A percentile compares a stretch with the other conserved stretches of the same genome.
These are phyloP conservation scores for Oncorhynchus tshawytscha DNA, from an alignment of 2,113 vertebrate genomes.

Conservation along the genomic window DNA sequence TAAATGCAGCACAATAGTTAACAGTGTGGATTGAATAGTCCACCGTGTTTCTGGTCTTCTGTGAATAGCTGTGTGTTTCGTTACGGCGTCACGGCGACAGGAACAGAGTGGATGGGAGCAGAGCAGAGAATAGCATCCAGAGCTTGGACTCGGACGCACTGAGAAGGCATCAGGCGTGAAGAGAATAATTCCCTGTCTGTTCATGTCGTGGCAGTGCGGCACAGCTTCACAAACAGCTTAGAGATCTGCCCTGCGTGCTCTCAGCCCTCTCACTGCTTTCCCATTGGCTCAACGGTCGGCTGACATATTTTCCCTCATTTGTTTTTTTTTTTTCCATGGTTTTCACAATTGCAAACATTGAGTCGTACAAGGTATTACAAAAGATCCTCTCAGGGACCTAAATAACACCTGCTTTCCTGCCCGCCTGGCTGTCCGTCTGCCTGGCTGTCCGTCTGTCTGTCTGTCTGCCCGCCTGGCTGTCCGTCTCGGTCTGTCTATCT, in stretches of 20 bases:
- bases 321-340: background rate
- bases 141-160: conserved; percentile 34
- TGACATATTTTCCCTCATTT: conserved; percentile 8
- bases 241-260: conserved; percentile 47
- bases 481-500: no score
- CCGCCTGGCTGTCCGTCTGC: background rate
- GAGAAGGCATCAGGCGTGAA: conserved; percentile 44
- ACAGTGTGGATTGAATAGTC: conserved; percentile 27
- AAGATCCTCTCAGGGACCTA: background rate
- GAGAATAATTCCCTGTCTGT: conserved; percentile 60
- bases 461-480: no score
- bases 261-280: conserved; percentile 20
- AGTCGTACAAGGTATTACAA: conserved; percentile 3
- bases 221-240: conserved; percentile 41
- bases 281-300: conserved; percentile 13
- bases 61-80: conserved; percentile 41
- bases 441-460: no score
- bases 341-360: background rate
- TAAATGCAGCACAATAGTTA: conserved; percentile 1
- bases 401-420: background rate
- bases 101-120: background rate
- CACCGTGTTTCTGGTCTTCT: conserved; percentile 21
- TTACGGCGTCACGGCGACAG: conserved; percentile 5
- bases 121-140: conserved; percentile 33
- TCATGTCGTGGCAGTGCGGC: conserved; percentile 35